Evolutionary conservation across 1,140 invertebrate genomes (phyloP).

Genomic region (Kradibia gibbosae): DNA sequence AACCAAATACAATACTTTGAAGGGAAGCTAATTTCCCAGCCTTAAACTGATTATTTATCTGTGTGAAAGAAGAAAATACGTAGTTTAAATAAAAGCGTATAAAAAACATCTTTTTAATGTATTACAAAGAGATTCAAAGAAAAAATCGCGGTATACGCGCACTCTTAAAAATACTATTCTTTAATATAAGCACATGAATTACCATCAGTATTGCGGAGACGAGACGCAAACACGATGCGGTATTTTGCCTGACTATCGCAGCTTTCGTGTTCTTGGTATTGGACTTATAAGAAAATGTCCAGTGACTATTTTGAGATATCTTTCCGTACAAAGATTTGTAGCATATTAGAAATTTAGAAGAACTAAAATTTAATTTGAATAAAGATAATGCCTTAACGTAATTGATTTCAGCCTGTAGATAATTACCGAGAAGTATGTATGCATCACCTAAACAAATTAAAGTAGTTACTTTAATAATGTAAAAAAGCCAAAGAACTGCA

Average conservation of each 20-base stretch:
- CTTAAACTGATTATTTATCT: conserved; percentile 35
- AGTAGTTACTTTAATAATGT: too few species aligned
- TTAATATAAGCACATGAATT: not conserved
- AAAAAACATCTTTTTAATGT: too few species aligned
- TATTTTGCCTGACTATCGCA: not conserved
- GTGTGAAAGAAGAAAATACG: not conserved
- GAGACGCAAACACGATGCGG: conserved; percentile 34
- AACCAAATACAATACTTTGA: conserved; percentile 51
- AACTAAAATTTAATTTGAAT: conserved; percentile 19
- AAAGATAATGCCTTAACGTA: conserved; percentile 50
- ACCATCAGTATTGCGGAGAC: conserved; percentile 46
- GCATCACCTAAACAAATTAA: conserved; percentile 56
- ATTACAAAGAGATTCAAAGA: too few species aligned
- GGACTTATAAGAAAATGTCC: not conserved
- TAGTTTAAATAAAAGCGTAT: too few species aligned
- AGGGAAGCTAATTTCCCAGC: conserved; percentile 36
- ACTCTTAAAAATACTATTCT: not conserved
- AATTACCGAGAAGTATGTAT: conserved; percentile 51
- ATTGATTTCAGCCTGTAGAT: conserved; percentile 51
- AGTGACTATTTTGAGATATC: conserved; percentile 11
- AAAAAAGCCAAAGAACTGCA: too few species aligned
- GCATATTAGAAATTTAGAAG: not conserved
- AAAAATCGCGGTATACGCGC: too few species aligned
- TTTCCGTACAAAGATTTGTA: conserved; percentile 19
- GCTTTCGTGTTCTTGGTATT: not conserved